phyloP scores from a whole-genome alignment of 2,888 invertebrate genomes.

The Frankliniella intonsa region DNA sequence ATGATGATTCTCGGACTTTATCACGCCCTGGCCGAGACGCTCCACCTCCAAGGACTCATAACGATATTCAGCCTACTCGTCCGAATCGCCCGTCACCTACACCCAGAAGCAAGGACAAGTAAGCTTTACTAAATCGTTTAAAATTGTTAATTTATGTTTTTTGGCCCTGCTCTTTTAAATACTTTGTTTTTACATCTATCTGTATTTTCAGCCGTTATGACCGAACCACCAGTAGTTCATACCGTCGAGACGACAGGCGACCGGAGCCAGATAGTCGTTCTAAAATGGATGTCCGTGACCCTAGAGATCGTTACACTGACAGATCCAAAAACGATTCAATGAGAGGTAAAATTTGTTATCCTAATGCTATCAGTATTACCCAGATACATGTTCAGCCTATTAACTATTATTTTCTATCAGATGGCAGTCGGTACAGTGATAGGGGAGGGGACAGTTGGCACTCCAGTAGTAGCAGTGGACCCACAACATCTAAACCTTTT shows the following conservation, averaged over 20 bases:
- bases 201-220: neutral
- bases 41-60: neutral
- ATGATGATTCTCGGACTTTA: neutral
- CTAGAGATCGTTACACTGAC: neutral
- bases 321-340: neutral
- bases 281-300: neutral
- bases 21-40: neutral
- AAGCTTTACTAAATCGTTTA: no score
- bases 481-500: neutral
- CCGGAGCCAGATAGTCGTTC: neutral
- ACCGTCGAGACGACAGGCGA: neutral
- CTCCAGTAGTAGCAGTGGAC: neutral
- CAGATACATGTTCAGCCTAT: neutral
- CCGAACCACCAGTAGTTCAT: neutral
- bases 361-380: neutral
- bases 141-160: no score
- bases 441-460: conserved; percentile 1
- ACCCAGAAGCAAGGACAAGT: neutral
- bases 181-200: neutral
- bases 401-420: neutral
- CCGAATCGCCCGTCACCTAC: neutral
- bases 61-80: neutral
- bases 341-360: neutral
- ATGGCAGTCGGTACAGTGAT: neutral
- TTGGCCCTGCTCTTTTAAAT: neutral